A percentile compares a stretch with the other conserved stretches of the same genome.
phyloP scores from a whole-genome alignment of 2,113 vertebrate species.

The Indicator indicator region DNA sequence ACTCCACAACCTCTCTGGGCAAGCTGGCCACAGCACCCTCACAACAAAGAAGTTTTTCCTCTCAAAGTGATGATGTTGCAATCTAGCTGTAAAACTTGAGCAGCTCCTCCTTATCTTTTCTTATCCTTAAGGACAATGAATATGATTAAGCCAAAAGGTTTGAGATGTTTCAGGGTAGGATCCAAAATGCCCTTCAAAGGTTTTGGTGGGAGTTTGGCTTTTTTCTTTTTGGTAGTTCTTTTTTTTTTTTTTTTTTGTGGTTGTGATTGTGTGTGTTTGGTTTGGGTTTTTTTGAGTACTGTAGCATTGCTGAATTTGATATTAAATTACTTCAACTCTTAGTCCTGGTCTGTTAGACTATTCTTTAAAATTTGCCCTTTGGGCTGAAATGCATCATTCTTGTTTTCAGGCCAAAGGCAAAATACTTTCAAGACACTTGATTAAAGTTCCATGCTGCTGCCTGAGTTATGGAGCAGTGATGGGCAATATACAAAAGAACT shows the following conservation, averaged over 20 bases:
- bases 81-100: not conserved
- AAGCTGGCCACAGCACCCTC: no score
- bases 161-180: not conserved
- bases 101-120: not conserved
- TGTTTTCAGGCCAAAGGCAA: conserved; percentile 57
- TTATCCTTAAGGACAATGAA: not conserved
- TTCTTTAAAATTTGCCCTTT: not conserved
- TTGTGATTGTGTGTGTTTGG: no score
- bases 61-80: not conserved
- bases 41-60: no score
- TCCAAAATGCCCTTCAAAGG: not conserved
- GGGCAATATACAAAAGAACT: not conserved
- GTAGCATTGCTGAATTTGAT: not conserved
- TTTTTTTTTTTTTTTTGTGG: not conserved
- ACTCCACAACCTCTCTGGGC: no score
- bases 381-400: conserved; percentile 22
- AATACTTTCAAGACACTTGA: conserved; percentile 51
- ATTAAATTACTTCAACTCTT: not conserved
- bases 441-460: conserved; percentile 6
- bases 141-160: not conserved
- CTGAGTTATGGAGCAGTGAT: not conserved
- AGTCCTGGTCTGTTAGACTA: not conserved
- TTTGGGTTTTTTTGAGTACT: no score
- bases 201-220: no score
- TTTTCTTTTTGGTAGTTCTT: no score